These are phyloP conservation scores for Yponomeuta cagnagella DNA, from an alignment of 2,888 invertebrate genomes.

Conservation along the genomic window DNA sequence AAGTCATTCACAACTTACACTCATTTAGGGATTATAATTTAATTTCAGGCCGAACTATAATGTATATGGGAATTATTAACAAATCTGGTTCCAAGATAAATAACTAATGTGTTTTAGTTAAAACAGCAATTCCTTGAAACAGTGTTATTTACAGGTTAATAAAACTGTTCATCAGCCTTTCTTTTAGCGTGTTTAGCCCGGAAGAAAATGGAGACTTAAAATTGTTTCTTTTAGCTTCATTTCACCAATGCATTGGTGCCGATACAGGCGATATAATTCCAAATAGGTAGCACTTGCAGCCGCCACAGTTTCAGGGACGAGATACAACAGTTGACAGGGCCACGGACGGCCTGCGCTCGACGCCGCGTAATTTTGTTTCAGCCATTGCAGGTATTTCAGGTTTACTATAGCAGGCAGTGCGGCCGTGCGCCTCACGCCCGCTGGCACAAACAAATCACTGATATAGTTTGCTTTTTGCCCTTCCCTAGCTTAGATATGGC, in stretches of 20 bases:
- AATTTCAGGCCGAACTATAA: not conserved
- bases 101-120: too few species aligned
- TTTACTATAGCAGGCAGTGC: slow-evolving; percentile 69
- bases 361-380: slow-evolving; percentile 43
- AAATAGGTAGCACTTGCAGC: slow-evolving; percentile 48
- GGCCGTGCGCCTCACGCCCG: slow-evolving; percentile 49
- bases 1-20: too few species aligned
- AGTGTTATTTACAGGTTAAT: not conserved
- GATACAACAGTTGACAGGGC: slow-evolving; percentile 76
- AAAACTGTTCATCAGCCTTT: not conserved
- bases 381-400: slow-evolving; percentile 67
- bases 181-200: slow-evolving; percentile 2
- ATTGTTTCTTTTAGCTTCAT: not conserved
- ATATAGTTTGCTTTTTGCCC: slow-evolving; percentile 77
- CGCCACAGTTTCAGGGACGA: slow-evolving; percentile 65
- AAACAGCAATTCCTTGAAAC: not conserved
- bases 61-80: not conserved
- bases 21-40: too few species aligned
- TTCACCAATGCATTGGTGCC: not conserved
- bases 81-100: not conserved
- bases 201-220: not conserved
- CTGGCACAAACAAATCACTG: slow-evolving; percentile 66
- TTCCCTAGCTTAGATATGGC: slow-evolving; percentile 77
- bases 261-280: slow-evolving; percentile 35
- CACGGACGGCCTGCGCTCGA: slow-evolving; percentile 67